These are phyloP conservation scores for Apostichopus leukothele DNA, from an alignment of 53 echinoderm and acorn worm species.

Conservation along the genomic window DNA sequence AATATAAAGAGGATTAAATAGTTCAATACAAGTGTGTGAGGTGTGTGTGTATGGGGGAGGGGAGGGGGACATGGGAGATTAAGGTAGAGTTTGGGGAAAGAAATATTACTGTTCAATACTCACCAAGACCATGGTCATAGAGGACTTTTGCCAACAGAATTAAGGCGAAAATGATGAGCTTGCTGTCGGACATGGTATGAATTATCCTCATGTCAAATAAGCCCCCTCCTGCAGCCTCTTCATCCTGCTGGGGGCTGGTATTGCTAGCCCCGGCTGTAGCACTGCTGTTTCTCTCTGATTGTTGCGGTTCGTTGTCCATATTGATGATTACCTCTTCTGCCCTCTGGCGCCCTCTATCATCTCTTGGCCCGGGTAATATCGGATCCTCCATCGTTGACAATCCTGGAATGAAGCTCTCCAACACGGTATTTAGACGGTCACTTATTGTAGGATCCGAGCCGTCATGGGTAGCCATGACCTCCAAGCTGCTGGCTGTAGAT, in stretches of 20 bases:
- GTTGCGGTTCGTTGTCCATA: constrained; percentile 53
- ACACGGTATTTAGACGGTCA: constrained; percentile 61
- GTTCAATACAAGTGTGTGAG: no score
- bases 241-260: not conserved
- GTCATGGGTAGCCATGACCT: constrained; percentile 11
- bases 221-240: not conserved
- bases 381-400: constrained; percentile 82
- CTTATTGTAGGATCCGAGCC: constrained; percentile 12
- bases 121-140: constrained; percentile 88
- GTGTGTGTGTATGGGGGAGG: no score
- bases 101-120: constrained; percentile 10
- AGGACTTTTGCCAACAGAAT: constrained; percentile 74
- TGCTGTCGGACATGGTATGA: constrained; percentile 63
- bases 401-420: constrained; percentile 82
- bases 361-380: constrained; percentile 18
- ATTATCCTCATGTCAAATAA: constrained; percentile 47
- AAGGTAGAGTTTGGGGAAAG: not conserved
- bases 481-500: not conserved
- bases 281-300: not conserved
- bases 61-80: no score
- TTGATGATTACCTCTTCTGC: constrained; percentile 70
- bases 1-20: no score
- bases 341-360: constrained; percentile 38
- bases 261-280: constrained; percentile 1
- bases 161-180: constrained; percentile 67